These are phyloP conservation scores for Drosophila sp. DNA, from an alignment of 1,140 invertebrate genomes.

Conservation along the genomic window DNA sequence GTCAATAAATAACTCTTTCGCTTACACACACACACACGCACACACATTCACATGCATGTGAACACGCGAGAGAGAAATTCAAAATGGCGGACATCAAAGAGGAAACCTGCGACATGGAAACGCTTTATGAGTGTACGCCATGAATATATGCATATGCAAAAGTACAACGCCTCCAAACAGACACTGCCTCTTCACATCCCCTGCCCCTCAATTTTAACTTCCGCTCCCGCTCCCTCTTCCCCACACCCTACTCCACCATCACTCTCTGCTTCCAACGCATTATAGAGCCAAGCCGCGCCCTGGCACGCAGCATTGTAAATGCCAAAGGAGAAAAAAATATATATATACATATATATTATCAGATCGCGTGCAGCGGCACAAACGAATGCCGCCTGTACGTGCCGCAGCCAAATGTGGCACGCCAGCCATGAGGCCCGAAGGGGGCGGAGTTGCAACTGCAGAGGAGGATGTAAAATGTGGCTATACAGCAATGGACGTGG, in stretches of 20 bases:
- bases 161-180: slow-evolving; percentile 47
- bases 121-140: slow-evolving; percentile 64
- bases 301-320: slow-evolving; percentile 78
- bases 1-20: slow-evolving; percentile 61
- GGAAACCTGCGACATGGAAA: slow-evolving; percentile 73
- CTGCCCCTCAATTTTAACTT: not conserved
- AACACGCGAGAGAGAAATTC: slow-evolving; percentile 43
- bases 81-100: slow-evolving; percentile 74
- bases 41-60: slow-evolving; percentile 15
- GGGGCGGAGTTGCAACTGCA: slow-evolving; percentile 12
- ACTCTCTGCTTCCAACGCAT: not conserved
- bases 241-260: slow-evolving; percentile 1
- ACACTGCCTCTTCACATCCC: not conserved
- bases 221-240: not conserved
- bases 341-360: slow-evolving; percentile 66
- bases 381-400: slow-evolving; percentile 75
- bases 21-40: slow-evolving; percentile 14
- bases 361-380: slow-evolving; percentile 74
- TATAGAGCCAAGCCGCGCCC: slow-evolving; percentile 52
- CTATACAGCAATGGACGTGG: slow-evolving; percentile 10
- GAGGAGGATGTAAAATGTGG: slow-evolving; percentile 9
- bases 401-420: slow-evolving; percentile 66
- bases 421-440: slow-evolving; percentile 29
- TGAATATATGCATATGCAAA: slow-evolving; percentile 46
- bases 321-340: slow-evolving; percentile 34